phyloP scores from a whole-genome alignment of 2,113 vertebrate genomes.

The Chunga burmeisteri region DNA sequence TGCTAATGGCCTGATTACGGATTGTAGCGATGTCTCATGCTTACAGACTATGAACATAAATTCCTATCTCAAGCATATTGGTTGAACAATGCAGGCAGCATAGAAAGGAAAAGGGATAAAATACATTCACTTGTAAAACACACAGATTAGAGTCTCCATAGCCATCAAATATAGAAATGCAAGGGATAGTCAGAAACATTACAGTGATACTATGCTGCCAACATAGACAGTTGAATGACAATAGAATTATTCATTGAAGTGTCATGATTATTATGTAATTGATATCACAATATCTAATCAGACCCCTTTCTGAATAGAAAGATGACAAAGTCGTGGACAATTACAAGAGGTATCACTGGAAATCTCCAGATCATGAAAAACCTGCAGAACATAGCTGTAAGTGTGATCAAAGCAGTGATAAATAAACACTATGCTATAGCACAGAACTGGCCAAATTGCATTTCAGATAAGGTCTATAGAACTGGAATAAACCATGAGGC shows the following conservation, averaged over 20 bases:
- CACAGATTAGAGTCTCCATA: not conserved
- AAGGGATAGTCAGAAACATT: constrained; percentile 4
- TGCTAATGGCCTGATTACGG: constrained; percentile 75
- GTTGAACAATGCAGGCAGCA: constrained; percentile 35
- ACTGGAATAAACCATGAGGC: not conserved
- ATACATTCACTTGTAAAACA: constrained; percentile 44
- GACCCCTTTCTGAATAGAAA: not conserved
- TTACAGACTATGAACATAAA: constrained; percentile 65
- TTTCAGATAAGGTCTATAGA: not conserved
- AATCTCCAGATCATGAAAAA: not conserved
- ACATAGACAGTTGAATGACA: constrained; percentile 33
- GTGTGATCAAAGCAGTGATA: not conserved
- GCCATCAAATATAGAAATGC: constrained; percentile 12
- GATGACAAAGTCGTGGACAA: not conserved
- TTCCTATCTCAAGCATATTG: constrained; percentile 49
- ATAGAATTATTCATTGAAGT: constrained; percentile 11
- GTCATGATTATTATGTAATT: constrained; percentile 46
- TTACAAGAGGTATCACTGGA: not conserved
- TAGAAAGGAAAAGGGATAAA: not conserved
- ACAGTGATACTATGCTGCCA: not conserved
- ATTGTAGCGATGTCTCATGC: constrained; percentile 42
- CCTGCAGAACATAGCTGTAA: not conserved
- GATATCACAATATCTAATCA: not conserved
- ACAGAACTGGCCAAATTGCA: not conserved
- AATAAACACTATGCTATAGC: not conserved